These are phyloP conservation scores for Ditylenchus weischeri DNA, from an alignment of 2,888 invertebrate species.

Conservation along the genomic window DNA sequence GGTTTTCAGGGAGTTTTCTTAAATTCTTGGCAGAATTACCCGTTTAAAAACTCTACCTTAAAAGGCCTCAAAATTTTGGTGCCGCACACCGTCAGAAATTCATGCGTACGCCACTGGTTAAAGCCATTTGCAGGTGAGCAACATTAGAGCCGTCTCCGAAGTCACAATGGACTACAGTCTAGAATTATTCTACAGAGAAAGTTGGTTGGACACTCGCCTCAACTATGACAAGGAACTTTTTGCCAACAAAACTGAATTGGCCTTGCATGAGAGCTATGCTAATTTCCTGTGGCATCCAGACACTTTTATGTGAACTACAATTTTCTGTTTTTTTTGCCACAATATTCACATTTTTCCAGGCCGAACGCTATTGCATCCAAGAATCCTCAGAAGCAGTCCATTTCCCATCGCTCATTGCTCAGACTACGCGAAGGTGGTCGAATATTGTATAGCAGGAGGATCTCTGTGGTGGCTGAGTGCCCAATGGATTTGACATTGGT, in stretches of 20 bases:
- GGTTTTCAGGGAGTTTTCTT: too few relatives aligned
- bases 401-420: slow-evolving; percentile 55
- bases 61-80: too few relatives aligned
- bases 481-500: slow-evolving; percentile 53
- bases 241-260: slow-evolving; percentile 46
- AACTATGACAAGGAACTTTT: slow-evolving; percentile 48
- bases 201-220: slow-evolving; percentile 55
- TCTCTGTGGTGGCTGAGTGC: slow-evolving; percentile 34
- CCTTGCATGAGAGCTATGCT: slow-evolving; percentile 56
- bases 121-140: slow-evolving; percentile 27
- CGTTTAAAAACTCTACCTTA: too few relatives aligned
- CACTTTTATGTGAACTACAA: slow-evolving; percentile 31
- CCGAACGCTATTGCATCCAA: slow-evolving; percentile 58
- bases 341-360: slow-evolving; percentile 22
- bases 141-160: slow-evolving; percentile 57
- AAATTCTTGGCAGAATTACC: too few relatives aligned
- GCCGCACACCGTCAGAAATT: too few relatives aligned
- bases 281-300: slow-evolving; percentile 56
- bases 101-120: too few relatives aligned
- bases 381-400: slow-evolving; percentile 54
- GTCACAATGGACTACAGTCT: slow-evolving; percentile 58
- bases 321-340: not conserved
- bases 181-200: slow-evolving; percentile 58
- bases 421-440: slow-evolving; percentile 49
- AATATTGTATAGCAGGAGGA: slow-evolving; percentile 49